Percentiles rank a stretch among this genome's conserved stretches.
These are phyloP conservation scores for Drosophila gunungcola DNA, from an alignment of 1,140 invertebrate genomes.

Conservation along the genomic window DNA sequence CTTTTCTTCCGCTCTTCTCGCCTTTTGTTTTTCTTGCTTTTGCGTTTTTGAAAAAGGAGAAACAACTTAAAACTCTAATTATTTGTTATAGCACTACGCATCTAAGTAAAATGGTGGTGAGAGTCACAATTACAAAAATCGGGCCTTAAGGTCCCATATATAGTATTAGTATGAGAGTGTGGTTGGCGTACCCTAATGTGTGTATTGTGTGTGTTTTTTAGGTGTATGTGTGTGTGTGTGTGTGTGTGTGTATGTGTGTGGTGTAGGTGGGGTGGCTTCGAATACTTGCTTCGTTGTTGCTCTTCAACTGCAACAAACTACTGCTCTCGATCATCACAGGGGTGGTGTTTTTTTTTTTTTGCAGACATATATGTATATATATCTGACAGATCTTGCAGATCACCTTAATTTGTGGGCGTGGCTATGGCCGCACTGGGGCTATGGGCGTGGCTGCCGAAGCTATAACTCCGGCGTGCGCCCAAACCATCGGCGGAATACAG, in stretches of 20 bases:
- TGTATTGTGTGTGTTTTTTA: constrained; percentile 44
- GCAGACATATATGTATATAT: constrained; percentile 9
- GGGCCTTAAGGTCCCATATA: constrained; percentile 33
- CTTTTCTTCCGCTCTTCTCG: constrained; percentile 33
- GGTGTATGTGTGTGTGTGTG: constrained; percentile 29
- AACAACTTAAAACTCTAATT: constrained; percentile 81
- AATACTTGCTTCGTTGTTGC: constrained; percentile 82
- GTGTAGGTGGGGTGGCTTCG: constrained; percentile 83
- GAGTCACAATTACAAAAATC: constrained; percentile 77
- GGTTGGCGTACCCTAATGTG: constrained; percentile 58
- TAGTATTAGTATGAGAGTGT: constrained; percentile 69
- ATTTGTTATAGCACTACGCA: constrained; percentile 80
- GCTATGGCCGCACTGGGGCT: constrained; percentile 59
- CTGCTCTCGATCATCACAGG: constrained; percentile 72
- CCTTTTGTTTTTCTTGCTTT: constrained; percentile 49
- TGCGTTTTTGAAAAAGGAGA: constrained; percentile 72
- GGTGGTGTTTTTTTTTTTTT: constrained; percentile 29
- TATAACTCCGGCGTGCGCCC: constrained; percentile 67
- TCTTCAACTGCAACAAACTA: constrained; percentile 73
- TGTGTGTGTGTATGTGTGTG: constrained; percentile 48
- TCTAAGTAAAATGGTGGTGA: constrained; percentile 83
- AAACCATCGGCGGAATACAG: constrained; percentile 86
- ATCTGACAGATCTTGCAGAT: constrained; percentile 2
- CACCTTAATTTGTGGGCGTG: constrained; percentile 72
- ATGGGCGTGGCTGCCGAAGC: constrained; percentile 61